Evolutionary conservation across 1,140 invertebrate species (phyloP), one percentile per base, ranked within the genome.

Genomic region (Pteromalus puparum): DNA sequence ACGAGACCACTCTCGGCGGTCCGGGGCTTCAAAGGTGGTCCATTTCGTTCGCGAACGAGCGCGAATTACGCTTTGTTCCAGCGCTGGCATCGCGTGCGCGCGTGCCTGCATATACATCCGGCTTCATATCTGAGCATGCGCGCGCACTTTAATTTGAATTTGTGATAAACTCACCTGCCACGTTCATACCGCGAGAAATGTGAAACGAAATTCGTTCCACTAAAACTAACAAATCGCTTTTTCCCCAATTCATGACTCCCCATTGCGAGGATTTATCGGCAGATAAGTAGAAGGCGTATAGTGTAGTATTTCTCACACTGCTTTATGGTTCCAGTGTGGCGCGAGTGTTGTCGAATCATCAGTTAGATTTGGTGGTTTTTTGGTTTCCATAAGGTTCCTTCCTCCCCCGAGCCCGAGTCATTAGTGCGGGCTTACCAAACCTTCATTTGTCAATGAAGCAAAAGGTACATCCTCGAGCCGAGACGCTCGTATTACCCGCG

Each of bases 121-220:
- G 81, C 81, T 76, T 82, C 67, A 68, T 82, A 82, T 82, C 13
- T 3, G 70, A 6, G 26, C n/a, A n/a, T n/a, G n/a, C 53, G 26
- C 28, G 28, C 28, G 74, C 15, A 24, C 88, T 90, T 91, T 91
- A 89, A 91, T 91, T 90, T 88, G 89, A 90, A 90, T 90, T 90
- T 88, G 88, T 87, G 5, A 13, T 18, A 12, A 28, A 30, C 18
- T 61, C 61, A 77, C 65, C 65, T 77, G 74, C 72, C 75, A 12
- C 74, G 13, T 48, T 13, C 68, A n/a, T n/a, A n/a, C 28, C 68
- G 28, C 68, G 28, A 34, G 24, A 26, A 24, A 18, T 9, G 3
- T 1, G 5, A 21, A n/a, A 18, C 21, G 18, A 61, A n/a, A 53
- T 53, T 53, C 48, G 48, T 53, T 53, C 48, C 48, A 61, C 5